Percentiles rank a stretch among this genome's conserved stretches.
These are phyloP conservation scores for Etia nguti DNA, from an alignment of 2,113 vertebrate species.

Conservation along the genomic window DNA sequence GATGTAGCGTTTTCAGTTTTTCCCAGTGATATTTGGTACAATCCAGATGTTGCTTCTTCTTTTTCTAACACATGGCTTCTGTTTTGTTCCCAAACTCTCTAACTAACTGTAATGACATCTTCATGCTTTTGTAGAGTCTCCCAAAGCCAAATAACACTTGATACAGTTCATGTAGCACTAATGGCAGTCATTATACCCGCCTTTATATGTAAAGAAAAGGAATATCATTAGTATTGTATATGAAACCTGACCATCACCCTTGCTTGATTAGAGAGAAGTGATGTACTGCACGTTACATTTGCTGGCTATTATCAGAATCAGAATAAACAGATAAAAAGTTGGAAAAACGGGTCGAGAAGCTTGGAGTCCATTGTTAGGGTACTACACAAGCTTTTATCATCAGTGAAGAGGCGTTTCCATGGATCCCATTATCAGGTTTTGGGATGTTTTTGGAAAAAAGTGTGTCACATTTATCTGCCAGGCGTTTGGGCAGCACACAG, in stretches of 20 bases:
- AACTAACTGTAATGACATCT: neutral
- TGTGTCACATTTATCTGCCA: slow-evolving; percentile 29
- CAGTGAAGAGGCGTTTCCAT: slow-evolving; percentile 22
- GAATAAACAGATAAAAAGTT: neutral
- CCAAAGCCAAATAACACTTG: neutral
- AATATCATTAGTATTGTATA: neutral
- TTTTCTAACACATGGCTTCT: neutral
- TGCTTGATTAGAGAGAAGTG: neutral
- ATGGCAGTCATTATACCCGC: neutral
- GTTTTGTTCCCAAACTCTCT: neutral
- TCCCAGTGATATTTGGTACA: neutral
- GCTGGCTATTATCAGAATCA: neutral
- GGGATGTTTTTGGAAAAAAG: slow-evolving; percentile 31
- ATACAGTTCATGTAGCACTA: neutral
- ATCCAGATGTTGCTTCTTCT: neutral
- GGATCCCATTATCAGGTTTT: slow-evolving; percentile 35
- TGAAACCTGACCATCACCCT: neutral
- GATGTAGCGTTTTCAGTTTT: fast-evolving
- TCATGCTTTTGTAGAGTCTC: neutral
- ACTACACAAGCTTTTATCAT: slow-evolving; percentile 15
- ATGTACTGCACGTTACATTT: neutral
- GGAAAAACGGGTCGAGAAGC: neutral
- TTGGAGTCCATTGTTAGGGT: neutral
- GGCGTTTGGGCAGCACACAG: slow-evolving; percentile 3
- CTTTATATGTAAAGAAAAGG: neutral